Evolutionary conservation across 64 coral and sea anemone genomes (phyloP).

Genomic region (Trachythela sp.): DNA sequence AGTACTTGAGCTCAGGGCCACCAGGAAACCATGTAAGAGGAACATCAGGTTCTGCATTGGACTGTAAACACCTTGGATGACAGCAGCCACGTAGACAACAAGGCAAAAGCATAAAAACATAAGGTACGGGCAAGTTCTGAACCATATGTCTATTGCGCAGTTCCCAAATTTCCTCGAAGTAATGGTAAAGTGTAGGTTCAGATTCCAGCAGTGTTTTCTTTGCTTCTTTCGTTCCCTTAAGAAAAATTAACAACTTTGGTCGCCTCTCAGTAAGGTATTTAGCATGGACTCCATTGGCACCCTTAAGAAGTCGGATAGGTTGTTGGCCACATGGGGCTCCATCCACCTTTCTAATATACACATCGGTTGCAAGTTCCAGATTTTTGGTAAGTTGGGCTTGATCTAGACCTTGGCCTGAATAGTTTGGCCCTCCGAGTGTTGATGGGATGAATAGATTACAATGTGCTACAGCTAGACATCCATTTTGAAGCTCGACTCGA

Average conservation of each 20-base stretch:
- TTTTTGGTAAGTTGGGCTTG: slow-evolving; percentile 38
- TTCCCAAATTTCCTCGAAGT: slow-evolving; percentile 53
- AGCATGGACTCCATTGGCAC: slow-evolving; percentile 34
- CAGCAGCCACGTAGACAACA: slow-evolving; percentile 12
- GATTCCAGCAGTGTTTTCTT: slow-evolving; percentile 14
- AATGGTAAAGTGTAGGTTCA: slow-evolving; percentile 21
- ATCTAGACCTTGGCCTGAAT: slow-evolving; percentile 34
- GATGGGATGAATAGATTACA: slow-evolving; percentile 45
- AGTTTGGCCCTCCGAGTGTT: slow-evolving; percentile 20
- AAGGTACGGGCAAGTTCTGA: slow-evolving; percentile 6
- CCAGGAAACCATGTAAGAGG: slow-evolving; percentile 22
- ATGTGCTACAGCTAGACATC: slow-evolving; percentile 50
- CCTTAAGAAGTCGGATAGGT: slow-evolving; percentile 48
- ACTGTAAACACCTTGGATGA: slow-evolving; percentile 37
- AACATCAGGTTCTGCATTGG: neutral
- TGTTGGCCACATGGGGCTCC: slow-evolving; percentile 46
- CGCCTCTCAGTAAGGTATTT: slow-evolving; percentile 42
- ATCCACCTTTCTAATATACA: slow-evolving; percentile 56
- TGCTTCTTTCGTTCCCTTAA: slow-evolving; percentile 54
- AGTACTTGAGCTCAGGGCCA: slow-evolving; percentile 6
- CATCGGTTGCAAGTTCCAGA: slow-evolving; percentile 49
- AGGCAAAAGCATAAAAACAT: slow-evolving; percentile 47
- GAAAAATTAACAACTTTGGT: slow-evolving; percentile 55
- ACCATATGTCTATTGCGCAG: slow-evolving; percentile 57
- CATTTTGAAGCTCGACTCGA: slow-evolving; percentile 51